Conservation (phyloP, 2,113 vertebrate genomes). For the Rhinoderma darwinii region DNA sequence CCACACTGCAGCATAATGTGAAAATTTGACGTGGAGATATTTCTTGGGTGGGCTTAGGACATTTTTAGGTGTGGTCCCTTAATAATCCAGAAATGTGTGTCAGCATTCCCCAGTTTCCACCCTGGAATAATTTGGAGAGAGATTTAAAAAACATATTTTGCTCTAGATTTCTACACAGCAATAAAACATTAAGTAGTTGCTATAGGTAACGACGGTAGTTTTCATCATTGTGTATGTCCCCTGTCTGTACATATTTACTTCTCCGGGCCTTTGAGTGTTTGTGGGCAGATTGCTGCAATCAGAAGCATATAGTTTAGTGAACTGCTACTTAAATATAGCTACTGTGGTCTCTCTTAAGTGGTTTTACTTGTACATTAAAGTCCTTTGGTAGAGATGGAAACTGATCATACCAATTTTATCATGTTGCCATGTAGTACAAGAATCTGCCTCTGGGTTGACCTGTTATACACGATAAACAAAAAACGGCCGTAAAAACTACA, state of each 20-base stretch:
- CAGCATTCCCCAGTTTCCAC: background rate
- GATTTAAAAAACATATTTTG: background rate
- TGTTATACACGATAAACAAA: too few relatives aligned
- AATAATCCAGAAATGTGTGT: background rate
- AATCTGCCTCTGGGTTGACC: background rate
- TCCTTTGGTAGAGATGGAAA: background rate
- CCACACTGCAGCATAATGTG: background rate
- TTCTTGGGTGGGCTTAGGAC: background rate
- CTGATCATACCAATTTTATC: background rate
- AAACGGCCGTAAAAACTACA: too few relatives aligned
- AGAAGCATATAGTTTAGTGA: slow-evolving; percentile 1
- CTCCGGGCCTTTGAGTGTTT: background rate
- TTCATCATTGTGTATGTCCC: background rate
- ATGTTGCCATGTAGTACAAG: background rate
- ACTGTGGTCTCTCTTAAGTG: slow-evolving; percentile 11
- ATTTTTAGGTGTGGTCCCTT: background rate
- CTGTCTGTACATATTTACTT: background rate
- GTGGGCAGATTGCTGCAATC: background rate
- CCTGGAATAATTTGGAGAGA: background rate
- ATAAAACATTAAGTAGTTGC: background rate
- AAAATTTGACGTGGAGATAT: background rate
- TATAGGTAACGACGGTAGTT: background rate
- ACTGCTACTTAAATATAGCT: background rate
- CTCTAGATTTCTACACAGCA: background rate
- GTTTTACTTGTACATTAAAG: background rate